A percentile compares a stretch with the other conserved stretches of the same genome.
Evolutionary conservation across 2,113 vertebrate species (phyloP).

Genomic region (Channa maculata): DNA sequence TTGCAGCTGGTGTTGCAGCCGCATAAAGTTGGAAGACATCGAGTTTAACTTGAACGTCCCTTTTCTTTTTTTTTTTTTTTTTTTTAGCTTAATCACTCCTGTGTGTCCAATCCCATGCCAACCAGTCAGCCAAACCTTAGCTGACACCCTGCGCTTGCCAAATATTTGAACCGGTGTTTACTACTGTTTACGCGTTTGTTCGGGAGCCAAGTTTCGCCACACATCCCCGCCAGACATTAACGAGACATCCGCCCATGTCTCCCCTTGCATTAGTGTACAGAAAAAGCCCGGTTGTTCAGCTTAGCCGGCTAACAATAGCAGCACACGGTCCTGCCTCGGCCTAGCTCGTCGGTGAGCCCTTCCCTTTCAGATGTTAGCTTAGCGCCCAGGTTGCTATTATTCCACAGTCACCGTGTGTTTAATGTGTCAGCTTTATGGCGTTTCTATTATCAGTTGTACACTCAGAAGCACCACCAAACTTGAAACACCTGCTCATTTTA

Average conservation of each 20-base stretch:
- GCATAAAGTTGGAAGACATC: too few species aligned
- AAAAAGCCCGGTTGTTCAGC: slow-evolving; percentile 28
- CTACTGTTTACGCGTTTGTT: slow-evolving; percentile 8
- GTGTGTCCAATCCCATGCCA: neutral
- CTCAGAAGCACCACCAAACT: fast-evolving
- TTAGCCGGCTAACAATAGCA: slow-evolving; percentile 75
- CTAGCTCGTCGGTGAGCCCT: slow-evolving; percentile 56
- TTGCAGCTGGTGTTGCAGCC: neutral
- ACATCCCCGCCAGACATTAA: neutral
- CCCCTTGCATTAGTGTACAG: neutral
- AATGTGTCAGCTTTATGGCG: neutral
- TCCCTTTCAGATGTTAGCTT: slow-evolving; percentile 52
- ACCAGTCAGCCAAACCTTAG: neutral
- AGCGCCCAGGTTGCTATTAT: slow-evolving; percentile 16
- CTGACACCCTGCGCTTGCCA: slow-evolving; percentile 1
- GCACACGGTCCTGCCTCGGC: slow-evolving; percentile 41
- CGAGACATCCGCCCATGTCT: slow-evolving; percentile 24
- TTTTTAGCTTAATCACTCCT: neutral
- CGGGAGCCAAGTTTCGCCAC: neutral
- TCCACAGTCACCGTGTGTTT: neutral
- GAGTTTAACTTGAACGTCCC: too few species aligned
- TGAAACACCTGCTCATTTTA: slow-evolving; percentile 21
- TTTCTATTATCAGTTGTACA: fast-evolving
- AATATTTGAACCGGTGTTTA: slow-evolving; percentile 25
- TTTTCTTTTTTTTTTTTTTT: neutral